phyloP scores from a whole-genome alignment of 2,797 vertebrate genomes.

The Coracias cyanogaster region DNA sequence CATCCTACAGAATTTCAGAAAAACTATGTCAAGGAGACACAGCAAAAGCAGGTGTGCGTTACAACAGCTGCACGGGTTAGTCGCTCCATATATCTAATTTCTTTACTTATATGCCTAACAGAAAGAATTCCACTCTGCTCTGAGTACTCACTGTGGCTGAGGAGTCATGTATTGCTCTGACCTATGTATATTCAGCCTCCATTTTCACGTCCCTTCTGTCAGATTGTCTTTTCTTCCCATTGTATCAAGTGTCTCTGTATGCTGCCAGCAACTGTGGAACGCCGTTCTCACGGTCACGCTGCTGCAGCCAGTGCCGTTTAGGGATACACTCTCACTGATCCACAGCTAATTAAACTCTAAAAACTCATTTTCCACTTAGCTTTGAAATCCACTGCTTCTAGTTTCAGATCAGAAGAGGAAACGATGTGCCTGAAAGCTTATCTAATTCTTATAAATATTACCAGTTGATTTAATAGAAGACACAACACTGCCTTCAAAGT shows the following conservation, averaged over 20 bases:
- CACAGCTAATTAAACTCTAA: neutral
- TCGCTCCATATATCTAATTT: neutral
- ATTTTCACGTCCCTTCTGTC: neutral
- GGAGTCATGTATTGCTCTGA: accelerated
- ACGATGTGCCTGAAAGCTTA: neutral
- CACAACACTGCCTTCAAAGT: neutral
- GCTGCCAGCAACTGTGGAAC: neutral
- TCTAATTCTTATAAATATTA: neutral
- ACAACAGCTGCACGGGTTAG: neutral
- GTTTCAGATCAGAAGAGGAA: neutral
- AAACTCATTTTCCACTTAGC: neutral
- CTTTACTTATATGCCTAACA: neutral
- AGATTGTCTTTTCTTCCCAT: neutral
- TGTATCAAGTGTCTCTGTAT: accelerated
- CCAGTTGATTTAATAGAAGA: neutral
- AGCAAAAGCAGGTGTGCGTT: neutral
- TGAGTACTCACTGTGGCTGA: neutral
- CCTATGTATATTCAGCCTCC: neutral
- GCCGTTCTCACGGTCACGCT: neutral
- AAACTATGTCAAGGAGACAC: neutral
- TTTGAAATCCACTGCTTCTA: neutral
- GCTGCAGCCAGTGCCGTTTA: neutral
- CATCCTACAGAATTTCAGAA: neutral
- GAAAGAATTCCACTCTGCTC: neutral
- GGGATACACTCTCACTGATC: neutral